Evolutionary conservation across 2,888 invertebrate species (phyloP).

Genomic region (Cephus runcator): DNA sequence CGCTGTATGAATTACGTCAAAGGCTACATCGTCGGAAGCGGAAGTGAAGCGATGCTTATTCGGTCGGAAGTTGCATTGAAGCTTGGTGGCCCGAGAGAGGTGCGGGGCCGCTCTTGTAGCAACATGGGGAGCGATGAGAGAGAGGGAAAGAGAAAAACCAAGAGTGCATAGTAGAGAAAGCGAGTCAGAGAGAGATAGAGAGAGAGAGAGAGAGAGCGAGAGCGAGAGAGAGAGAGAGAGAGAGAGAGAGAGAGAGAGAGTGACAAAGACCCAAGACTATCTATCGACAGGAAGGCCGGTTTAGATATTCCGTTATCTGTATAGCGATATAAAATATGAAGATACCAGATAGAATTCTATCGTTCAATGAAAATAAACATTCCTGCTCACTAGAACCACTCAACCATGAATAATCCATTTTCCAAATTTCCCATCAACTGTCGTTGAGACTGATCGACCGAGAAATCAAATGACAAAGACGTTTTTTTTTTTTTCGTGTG

Average conservation of each 20-base stretch:
- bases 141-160: slow-evolving; percentile 15
- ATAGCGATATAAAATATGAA: slow-evolving; percentile 38
- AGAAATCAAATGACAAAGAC: too few relatives aligned
- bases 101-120: slow-evolving; percentile 22
- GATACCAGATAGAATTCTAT: neutral
- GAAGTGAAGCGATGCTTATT: slow-evolving; percentile 58
- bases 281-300: slow-evolving; percentile 59
- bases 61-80: slow-evolving; percentile 56
- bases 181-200: slow-evolving; percentile 17
- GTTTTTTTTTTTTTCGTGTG: too few relatives aligned
- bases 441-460: too few relatives aligned
- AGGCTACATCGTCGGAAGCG: slow-evolving; percentile 56
- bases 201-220: slow-evolving; percentile 15
- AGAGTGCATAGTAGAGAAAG: slow-evolving; percentile 18
- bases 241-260: slow-evolving; percentile 21
- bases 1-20: slow-evolving; percentile 45
- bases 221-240: slow-evolving; percentile 14
- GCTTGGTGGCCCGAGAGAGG: slow-evolving; percentile 45
- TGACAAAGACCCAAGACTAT: slow-evolving; percentile 20
- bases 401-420: too few relatives aligned
- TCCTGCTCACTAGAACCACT: too few relatives aligned
- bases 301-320: slow-evolving; percentile 46
- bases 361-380: too few relatives aligned
- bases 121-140: slow-evolving; percentile 23
- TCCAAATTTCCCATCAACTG: too few relatives aligned